Conservation (phyloP, 2,888 invertebrate species). For the Nysson spinosus region DNA sequence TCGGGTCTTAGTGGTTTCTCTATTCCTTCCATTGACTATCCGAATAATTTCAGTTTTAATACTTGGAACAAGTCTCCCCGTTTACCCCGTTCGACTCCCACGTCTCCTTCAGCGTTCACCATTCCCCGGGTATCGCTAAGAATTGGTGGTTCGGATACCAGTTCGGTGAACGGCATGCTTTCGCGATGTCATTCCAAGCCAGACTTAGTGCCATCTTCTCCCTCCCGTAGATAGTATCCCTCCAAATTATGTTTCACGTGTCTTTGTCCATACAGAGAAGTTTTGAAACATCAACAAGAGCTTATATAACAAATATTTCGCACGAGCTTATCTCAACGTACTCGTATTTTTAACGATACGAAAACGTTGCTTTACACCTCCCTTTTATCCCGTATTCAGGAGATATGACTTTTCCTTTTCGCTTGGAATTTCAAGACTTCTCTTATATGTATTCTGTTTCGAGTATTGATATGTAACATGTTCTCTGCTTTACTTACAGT, state of each 20-base stretch:
- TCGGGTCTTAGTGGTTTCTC: constrained; percentile 71
- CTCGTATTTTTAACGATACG: too few species aligned
- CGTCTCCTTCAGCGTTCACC: constrained; percentile 69
- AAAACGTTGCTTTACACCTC: too few species aligned
- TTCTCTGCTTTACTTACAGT: constrained; percentile 49
- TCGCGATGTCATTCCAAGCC: constrained; percentile 64
- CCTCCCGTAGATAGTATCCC: constrained; percentile 64
- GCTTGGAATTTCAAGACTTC: constrained; percentile 36
- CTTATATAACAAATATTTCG: too few species aligned
- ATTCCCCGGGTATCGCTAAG: constrained; percentile 73
- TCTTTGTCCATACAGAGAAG: constrained; percentile 24
- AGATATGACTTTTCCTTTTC: background rate
- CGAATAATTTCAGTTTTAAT: constrained; percentile 59
- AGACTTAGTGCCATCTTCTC: constrained; percentile 58
- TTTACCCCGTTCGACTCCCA: constrained; percentile 71
- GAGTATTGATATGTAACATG: constrained; percentile 35
- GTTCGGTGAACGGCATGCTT: constrained; percentile 66
- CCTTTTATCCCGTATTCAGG: background rate
- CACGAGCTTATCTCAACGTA: too few species aligned
- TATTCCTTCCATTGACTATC: constrained; percentile 68
- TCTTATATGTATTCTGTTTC: constrained; percentile 25
- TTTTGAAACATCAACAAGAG: constrained; percentile 38
- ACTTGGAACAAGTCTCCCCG: constrained; percentile 73
- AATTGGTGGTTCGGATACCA: constrained; percentile 66
- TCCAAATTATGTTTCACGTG: constrained; percentile 4